Conservation (phyloP, 2,797 vertebrate species). For the Somateria mollissima region DNA sequence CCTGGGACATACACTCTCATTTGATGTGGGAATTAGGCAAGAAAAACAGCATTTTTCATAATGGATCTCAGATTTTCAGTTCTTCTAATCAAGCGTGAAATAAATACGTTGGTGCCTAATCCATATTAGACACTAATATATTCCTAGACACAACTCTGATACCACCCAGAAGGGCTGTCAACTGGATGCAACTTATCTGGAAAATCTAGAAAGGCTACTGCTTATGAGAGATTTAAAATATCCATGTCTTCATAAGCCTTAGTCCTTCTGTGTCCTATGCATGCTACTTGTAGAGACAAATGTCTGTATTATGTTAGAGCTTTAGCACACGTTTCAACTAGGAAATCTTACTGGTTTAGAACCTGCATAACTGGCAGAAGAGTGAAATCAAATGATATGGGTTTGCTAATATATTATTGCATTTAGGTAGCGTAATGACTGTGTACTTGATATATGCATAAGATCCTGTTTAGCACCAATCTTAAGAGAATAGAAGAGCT, state of each 20-base stretch:
- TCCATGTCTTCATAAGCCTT: background rate
- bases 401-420: background rate
- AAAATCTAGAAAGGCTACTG: background rate
- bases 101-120: background rate
- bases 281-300: background rate
- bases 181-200: background rate
- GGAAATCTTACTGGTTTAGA: background rate
- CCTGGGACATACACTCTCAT: background rate
- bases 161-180: background rate
- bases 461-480: background rate
- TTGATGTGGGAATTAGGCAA: background rate
- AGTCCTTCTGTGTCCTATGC: background rate
- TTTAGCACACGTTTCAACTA: rapidly evolving
- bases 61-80: background rate
- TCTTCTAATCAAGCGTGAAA: background rate
- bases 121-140: background rate
- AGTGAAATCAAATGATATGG: background rate
- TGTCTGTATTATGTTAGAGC: background rate
- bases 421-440: background rate
- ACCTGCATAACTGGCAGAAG: background rate
- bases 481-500: background rate
- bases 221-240: background rate
- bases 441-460: rapidly evolving
- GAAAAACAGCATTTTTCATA: background rate
- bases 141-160: background rate